These are phyloP conservation scores for Polypterus senegalus DNA, from an alignment of 2,113 vertebrate species.

Conservation along the genomic window DNA sequence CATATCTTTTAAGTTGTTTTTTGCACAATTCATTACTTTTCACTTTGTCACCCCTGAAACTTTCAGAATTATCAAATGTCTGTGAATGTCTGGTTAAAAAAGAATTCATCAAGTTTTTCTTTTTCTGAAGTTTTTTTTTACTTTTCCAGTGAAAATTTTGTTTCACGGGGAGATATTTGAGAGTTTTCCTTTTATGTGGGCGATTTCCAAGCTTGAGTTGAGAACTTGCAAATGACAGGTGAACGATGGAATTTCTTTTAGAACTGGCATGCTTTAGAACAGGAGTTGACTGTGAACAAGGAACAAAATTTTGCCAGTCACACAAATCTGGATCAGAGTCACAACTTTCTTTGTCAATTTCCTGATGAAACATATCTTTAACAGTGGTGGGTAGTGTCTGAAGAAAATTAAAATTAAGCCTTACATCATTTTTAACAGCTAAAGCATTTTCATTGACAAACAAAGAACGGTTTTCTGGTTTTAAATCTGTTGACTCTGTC, in stretches of 20 bases:
- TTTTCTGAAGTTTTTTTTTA: neutral
- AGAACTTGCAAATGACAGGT: neutral
- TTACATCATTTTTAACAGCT: neutral
- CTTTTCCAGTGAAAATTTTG: neutral
- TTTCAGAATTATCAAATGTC: neutral
- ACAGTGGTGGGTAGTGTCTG: neutral
- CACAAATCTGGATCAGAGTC: conserved; percentile 26
- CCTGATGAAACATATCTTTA: neutral
- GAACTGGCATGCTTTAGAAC: conserved; percentile 21
- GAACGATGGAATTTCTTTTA: neutral
- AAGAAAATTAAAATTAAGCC: neutral
- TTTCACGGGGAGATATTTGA: conserved; percentile 3
- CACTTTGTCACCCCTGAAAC: neutral
- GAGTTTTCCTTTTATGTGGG: conserved; percentile 2
- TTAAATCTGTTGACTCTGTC: conserved; percentile 16
- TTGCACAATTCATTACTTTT: neutral
- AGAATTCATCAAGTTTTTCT: neutral
- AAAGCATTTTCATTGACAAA: neutral
- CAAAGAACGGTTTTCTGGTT: conserved; percentile 7
- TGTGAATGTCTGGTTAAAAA: neutral
- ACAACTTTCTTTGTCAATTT: neutral
- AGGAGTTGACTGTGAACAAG: conserved; percentile 62
- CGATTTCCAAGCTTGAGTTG: neutral
- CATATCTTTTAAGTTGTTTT: neutral
- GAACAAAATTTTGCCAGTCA: conserved; percentile 37